Conservation (phyloP, 2,113 vertebrate species). For the Albula goreensis region DNA sequence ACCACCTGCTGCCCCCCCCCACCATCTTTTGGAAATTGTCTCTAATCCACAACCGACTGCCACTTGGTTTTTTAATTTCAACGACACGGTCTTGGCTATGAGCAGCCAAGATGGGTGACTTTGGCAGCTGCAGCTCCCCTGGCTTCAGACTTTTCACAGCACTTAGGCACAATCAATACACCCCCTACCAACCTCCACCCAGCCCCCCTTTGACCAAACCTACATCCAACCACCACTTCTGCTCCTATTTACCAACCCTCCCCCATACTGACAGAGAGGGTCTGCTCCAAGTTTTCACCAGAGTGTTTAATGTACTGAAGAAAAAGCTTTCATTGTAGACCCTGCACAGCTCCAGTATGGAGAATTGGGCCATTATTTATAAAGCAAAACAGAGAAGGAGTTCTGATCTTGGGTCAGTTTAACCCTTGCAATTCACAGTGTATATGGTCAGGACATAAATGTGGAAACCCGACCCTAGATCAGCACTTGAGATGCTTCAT, state of each 20-base stretch:
- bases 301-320: neutral
- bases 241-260: neutral
- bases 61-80: neutral
- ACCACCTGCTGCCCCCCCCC: neutral
- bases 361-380: too few relatives aligned
- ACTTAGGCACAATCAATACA: neutral
- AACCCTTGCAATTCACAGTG: too few relatives aligned
- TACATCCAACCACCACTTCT: neutral
- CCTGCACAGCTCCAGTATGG: too few relatives aligned
- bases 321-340: neutral
- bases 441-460: too few relatives aligned
- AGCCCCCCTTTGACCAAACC: neutral
- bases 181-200: neutral
- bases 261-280: neutral
- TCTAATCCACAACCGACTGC: neutral
- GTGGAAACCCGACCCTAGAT: too few relatives aligned
- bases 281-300: neutral
- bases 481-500: too few relatives aligned
- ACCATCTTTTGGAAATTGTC: neutral
- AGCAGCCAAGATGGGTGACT: neutral
- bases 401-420: too few relatives aligned
- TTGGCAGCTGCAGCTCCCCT: neutral
- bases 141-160: neutral
- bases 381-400: too few relatives aligned
- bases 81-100: neutral